A percentile compares a stretch with the other conserved stretches of the same genome.
Conservation (phyloP, 2,113 vertebrate genomes). For the Megaceryle maxima region DNA sequence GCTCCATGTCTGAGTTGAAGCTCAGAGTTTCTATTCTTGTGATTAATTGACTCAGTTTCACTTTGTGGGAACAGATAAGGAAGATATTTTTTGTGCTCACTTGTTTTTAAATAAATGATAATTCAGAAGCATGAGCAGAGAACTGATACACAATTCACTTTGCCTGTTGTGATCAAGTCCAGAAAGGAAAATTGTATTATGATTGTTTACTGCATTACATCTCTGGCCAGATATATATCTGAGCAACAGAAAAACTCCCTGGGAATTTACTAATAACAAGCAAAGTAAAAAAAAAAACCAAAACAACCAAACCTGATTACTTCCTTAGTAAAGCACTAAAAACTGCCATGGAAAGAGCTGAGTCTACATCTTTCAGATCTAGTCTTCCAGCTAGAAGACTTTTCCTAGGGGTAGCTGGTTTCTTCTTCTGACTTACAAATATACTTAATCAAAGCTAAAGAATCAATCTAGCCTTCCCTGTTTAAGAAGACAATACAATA, state of each 20-base stretch:
- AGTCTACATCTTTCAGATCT: not conserved
- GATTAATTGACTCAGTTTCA: not conserved
- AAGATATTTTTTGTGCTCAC: not conserved
- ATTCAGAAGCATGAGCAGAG: not conserved
- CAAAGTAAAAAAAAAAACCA: not conserved
- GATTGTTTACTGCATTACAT: not conserved
- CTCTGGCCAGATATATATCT: not conserved
- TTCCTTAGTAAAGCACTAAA: not conserved
- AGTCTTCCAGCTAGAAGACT: not conserved
- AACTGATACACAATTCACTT: not conserved
- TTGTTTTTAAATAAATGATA: not conserved
- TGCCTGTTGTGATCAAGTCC: not conserved
- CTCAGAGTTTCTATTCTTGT: not conserved
- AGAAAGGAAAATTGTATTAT: not conserved
- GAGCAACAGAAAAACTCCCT: not conserved
- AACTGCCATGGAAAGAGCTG: not conserved
- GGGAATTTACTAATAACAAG: not conserved
- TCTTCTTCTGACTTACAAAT: not conserved
- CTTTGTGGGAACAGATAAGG: not conserved
- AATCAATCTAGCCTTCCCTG: not conserved
- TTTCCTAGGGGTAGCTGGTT: not conserved
- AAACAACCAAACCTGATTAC: not conserved
- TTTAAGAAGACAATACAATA: not conserved
- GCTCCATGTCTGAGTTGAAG: not conserved
- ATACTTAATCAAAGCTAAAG: not conserved